Conservation (phyloP, 2,113 vertebrate genomes). For the rat (Rattus norvegicus) region DNA sequence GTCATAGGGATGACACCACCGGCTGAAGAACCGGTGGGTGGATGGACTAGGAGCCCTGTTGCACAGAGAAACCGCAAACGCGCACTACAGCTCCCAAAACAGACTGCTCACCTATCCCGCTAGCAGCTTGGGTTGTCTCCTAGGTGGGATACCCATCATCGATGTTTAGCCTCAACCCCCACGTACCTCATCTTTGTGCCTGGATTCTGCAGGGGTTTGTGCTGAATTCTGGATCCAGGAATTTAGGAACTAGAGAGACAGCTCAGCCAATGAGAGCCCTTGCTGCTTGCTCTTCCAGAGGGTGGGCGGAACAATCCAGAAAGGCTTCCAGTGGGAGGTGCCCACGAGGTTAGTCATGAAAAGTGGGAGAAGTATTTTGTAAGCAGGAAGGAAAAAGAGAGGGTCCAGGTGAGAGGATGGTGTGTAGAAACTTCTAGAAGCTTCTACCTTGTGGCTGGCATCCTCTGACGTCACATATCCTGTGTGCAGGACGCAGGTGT, state of each 20-base stretch:
- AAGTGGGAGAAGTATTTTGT: background rate
- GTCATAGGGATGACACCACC: fast-evolving
- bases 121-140: background rate
- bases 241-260: background rate
- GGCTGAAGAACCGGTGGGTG: background rate
- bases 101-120: background rate
- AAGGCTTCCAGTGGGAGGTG: conserved; percentile 13
- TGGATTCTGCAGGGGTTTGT: background rate
- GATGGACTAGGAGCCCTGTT: background rate
- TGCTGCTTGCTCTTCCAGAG: background rate
- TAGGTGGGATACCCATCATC: background rate
- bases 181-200: fast-evolving
- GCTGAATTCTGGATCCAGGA: no score
- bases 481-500: conserved; percentile 88
- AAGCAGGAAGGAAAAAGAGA: background rate
- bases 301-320: background rate
- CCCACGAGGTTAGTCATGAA: background rate
- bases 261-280: background rate
- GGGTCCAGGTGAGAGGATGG: background rate
- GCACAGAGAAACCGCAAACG: background rate
- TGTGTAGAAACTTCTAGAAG: background rate
- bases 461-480: background rate
- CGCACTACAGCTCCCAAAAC: background rate
- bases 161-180: background rate
- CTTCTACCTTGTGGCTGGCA: background rate